These are phyloP conservation scores for Odontocolon sp. DNA, from an alignment of 2,888 invertebrate genomes.

Conservation along the genomic window DNA sequence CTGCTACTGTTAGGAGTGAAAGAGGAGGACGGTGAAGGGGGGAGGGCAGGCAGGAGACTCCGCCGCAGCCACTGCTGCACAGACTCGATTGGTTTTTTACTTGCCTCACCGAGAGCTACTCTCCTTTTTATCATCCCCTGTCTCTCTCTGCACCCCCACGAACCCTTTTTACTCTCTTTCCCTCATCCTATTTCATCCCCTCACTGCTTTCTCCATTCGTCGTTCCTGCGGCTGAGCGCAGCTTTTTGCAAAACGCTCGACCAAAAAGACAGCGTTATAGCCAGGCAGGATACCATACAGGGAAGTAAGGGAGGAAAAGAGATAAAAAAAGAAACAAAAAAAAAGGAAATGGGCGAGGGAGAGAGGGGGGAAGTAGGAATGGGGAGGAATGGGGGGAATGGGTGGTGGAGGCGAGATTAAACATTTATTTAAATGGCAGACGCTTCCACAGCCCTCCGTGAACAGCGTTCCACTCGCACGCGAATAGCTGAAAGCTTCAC, in stretches of 20 bases:
- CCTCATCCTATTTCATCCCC: slow-evolving; percentile 48
- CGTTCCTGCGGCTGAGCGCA: slow-evolving; percentile 59
- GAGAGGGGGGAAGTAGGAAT: slow-evolving; percentile 60
- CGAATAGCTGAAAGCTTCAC: slow-evolving; percentile 26
- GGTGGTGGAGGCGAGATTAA: slow-evolving; percentile 76
- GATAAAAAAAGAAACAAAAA: slow-evolving; percentile 45
- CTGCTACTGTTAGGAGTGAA: background rate
- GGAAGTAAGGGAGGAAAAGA: slow-evolving; percentile 31
- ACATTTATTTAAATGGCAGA: slow-evolving; percentile 80
- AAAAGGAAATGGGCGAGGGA: slow-evolving; percentile 46
- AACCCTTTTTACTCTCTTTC: slow-evolving; percentile 49
- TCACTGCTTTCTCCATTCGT: slow-evolving; percentile 52
- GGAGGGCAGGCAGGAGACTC: slow-evolving; percentile 58
- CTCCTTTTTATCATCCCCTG: slow-evolving; percentile 30
- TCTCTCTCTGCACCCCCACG: slow-evolving; percentile 48
- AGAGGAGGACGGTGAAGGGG: slow-evolving; percentile 47
- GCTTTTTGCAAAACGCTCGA: slow-evolving; percentile 68
- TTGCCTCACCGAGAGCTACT: slow-evolving; percentile 63
- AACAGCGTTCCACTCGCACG: slow-evolving; percentile 37
- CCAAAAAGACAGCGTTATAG: slow-evolving; percentile 47
- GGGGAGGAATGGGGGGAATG: slow-evolving; percentile 1
- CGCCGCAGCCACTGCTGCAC: slow-evolving; percentile 71
- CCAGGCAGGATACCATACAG: background rate
- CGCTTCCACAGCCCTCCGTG: slow-evolving; percentile 67
- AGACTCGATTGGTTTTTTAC: slow-evolving; percentile 80